Conservation (phyloP, 1,140 invertebrate genomes). For the Aphis craccivora region DNA sequence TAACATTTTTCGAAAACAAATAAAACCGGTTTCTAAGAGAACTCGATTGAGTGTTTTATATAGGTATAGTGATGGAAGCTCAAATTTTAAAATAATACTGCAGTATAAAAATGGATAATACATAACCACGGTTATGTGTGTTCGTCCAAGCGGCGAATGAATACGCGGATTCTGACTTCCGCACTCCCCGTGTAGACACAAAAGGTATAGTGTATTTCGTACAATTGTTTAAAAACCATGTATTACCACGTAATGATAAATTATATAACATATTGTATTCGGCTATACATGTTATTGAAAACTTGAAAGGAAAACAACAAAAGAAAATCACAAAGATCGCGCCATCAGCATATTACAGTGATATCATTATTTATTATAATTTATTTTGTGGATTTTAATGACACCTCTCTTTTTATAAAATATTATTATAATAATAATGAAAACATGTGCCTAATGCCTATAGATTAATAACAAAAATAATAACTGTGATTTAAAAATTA, state of each 20-base stretch:
- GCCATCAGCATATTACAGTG: not conserved
- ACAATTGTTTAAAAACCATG: not conserved
- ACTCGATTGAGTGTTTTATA: no score
- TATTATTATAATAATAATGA: not conserved
- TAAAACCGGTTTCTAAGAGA: no score
- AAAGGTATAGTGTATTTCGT: not conserved
- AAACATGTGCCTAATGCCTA: not conserved
- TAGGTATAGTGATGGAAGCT: not conserved
- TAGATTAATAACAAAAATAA: not conserved
- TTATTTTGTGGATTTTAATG: not conserved
- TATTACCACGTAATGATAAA: not conserved
- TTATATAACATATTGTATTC: not conserved
- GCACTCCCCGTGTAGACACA: not conserved
- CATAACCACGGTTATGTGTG: not conserved
- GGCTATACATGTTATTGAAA: not conserved
- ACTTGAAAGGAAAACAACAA: not conserved
- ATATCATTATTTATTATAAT: not conserved
- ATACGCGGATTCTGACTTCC: not conserved
- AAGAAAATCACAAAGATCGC: not conserved
- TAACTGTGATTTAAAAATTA: not conserved
- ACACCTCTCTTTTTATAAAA: not conserved
- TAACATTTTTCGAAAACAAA: no score
- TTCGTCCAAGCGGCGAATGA: not conserved
- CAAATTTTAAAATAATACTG: not conserved
- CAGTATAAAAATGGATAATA: not conserved